These are phyloP conservation scores for Escarpia spicata DNA, from an alignment of 2,888 invertebrate genomes.

Conservation along the genomic window DNA sequence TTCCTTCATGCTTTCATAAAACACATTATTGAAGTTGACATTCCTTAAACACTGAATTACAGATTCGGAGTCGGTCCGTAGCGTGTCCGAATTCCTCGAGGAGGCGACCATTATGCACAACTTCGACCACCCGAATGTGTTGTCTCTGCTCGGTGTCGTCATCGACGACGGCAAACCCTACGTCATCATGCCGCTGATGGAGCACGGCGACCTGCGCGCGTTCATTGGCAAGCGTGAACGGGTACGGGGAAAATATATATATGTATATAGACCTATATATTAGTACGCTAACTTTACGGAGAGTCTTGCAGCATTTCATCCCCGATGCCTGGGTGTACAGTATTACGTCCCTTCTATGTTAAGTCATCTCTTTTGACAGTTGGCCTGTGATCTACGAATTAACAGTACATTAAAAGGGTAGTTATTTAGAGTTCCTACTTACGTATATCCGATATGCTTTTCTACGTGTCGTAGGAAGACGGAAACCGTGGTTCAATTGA, in stretches of 20 bases:
- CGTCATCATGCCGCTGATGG: slow-evolving; percentile 65
- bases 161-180: slow-evolving; percentile 61
- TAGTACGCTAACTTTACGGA: not conserved
- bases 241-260: not conserved
- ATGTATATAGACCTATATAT: not conserved
- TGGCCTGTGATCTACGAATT: no score
- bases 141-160: slow-evolving; percentile 62
- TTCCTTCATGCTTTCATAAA: not conserved
- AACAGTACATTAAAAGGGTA: no score
- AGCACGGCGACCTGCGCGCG: slow-evolving; percentile 59
- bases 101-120: slow-evolving; percentile 59
- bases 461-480: no score
- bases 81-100: slow-evolving; percentile 34
- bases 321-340: no score
- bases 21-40: not conserved
- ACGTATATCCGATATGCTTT: no score
- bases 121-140: slow-evolving; percentile 65
- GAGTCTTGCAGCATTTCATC: no score
- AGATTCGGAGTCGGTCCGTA: not conserved
- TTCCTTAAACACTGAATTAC: not conserved
- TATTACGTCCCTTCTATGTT: no score
- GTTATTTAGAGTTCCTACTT: no score
- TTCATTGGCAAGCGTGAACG: slow-evolving; percentile 36
- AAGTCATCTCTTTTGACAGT: no score
- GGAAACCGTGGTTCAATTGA: no score